Percentiles rank a stretch among this genome's conserved stretches.
These are phyloP conservation scores for Limonius californicus DNA, from an alignment of 1,140 invertebrate genomes.

Conservation along the genomic window DNA sequence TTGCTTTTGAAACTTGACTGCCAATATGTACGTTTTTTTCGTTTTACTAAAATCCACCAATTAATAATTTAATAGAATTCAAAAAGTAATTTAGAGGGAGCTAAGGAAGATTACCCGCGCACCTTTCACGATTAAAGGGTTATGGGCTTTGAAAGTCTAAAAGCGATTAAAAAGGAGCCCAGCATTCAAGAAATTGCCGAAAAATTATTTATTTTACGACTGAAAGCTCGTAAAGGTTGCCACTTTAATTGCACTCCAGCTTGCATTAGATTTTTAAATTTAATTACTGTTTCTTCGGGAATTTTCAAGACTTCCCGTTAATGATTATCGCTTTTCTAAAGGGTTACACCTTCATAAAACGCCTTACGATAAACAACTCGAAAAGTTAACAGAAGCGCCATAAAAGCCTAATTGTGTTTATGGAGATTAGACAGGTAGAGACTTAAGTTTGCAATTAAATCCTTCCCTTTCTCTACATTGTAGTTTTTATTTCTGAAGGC, in stretches of 20 bases:
- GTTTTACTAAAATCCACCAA: no score
- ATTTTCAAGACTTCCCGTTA: slow-evolving; percentile 2
- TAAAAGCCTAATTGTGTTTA: no score
- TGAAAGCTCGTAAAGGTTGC: slow-evolving; percentile 1
- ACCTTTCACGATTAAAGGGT: background rate
- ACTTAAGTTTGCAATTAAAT: background rate
- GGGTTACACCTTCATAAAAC: slow-evolving; percentile 6
- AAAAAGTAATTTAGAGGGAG: background rate
- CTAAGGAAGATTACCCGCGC: background rate
- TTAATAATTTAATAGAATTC: background rate
- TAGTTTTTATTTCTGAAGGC: no score
- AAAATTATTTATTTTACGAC: background rate
- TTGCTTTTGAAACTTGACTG: background rate
- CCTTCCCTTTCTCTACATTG: background rate
- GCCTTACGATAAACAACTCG: background rate
- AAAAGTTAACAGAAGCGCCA: background rate
- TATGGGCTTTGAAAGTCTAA: background rate
- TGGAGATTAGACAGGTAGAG: no score
- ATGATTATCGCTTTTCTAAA: slow-evolving; percentile 1
- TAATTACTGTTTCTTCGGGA: background rate
- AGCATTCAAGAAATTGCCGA: background rate
- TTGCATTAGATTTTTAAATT: slow-evolving; percentile 3
- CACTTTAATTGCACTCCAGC: background rate
- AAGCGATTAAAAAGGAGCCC: background rate
- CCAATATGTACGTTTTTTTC: no score